Evolutionary conservation across 1,140 invertebrate species (phyloP).

Genomic region (Pseudomyrmex pallidus): DNA sequence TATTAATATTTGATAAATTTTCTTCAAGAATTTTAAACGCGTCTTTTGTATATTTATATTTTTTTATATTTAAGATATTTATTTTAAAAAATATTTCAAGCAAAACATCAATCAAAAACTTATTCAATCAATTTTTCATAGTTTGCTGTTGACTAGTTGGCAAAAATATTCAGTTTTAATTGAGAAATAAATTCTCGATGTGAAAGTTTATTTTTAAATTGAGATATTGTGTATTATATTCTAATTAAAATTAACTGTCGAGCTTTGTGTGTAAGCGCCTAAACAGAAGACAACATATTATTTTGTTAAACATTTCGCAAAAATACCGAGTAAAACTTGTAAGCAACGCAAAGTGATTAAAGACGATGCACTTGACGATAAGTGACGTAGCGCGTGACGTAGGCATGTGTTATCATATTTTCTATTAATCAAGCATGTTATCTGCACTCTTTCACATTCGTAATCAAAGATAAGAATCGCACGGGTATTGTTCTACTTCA

Average conservation of each 20-base stretch:
- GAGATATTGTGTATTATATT: not conserved
- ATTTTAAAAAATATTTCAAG: too few species aligned
- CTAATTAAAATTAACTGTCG: too few species aligned
- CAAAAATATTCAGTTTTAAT: too few species aligned
- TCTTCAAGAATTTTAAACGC: not conserved
- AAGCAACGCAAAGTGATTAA: slow-evolving; percentile 22
- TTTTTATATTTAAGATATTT: not conserved
- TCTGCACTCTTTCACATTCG: slow-evolving; percentile 30
- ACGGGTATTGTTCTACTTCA: slow-evolving; percentile 54
- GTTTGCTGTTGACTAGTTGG: too few species aligned
- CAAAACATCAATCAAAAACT: too few species aligned
- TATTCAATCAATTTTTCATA: too few species aligned
- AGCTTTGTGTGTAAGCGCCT: too few species aligned
- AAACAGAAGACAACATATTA: not conserved
- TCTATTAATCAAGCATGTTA: slow-evolving; percentile 48
- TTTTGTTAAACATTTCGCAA: not conserved
- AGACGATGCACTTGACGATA: slow-evolving; percentile 54
- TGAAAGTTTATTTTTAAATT: not conserved
- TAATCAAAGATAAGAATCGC: slow-evolving; percentile 55
- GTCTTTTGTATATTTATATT: not conserved
- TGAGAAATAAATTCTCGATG: not conserved
- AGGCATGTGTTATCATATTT: slow-evolving; percentile 36
- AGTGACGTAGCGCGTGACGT: slow-evolving; percentile 45
- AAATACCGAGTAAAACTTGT: not conserved
- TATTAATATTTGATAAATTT: not conserved